Conservation (phyloP, 2,797 vertebrate genomes). For the Syndactyla subalaris region DNA sequence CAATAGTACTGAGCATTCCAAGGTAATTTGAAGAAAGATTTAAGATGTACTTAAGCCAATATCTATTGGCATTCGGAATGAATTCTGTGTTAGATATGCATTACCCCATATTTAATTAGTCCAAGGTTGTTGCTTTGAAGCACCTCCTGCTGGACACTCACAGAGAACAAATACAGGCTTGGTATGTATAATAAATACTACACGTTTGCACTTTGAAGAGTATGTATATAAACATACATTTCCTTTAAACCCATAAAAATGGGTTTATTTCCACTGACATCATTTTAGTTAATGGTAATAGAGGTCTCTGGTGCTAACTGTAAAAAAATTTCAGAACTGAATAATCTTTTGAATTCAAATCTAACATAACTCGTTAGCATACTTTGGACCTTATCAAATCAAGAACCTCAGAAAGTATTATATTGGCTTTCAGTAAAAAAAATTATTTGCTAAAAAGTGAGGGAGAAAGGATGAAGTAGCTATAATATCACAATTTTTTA, state of each 20-base stretch:
- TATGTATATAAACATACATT: not conserved
- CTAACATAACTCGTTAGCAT: not conserved
- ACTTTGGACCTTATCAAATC: not conserved
- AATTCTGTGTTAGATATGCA: not conserved
- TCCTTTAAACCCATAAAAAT: not conserved
- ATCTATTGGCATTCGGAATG: not conserved
- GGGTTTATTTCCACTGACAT: not conserved
- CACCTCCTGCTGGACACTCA: not conserved
- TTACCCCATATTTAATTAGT: not conserved
- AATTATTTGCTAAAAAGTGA: not conserved
- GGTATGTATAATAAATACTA: not conserved
- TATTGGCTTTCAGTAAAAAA: not conserved
- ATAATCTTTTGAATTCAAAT: not conserved
- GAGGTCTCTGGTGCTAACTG: not conserved
- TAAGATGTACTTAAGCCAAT: not conserved
- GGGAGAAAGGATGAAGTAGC: not conserved
- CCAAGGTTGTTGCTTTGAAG: not conserved
- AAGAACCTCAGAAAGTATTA: not conserved
- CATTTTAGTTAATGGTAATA: not conserved
- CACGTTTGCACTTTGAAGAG: not conserved
- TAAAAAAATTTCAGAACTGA: not conserved
- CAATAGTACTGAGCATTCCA: not conserved
- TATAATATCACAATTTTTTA: not conserved
- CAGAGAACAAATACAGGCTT: not conserved
- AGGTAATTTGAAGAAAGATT: not conserved